These are phyloP conservation scores for Andrena chrysosceles DNA, from an alignment of 2,888 invertebrate species.

Conservation along the genomic window DNA sequence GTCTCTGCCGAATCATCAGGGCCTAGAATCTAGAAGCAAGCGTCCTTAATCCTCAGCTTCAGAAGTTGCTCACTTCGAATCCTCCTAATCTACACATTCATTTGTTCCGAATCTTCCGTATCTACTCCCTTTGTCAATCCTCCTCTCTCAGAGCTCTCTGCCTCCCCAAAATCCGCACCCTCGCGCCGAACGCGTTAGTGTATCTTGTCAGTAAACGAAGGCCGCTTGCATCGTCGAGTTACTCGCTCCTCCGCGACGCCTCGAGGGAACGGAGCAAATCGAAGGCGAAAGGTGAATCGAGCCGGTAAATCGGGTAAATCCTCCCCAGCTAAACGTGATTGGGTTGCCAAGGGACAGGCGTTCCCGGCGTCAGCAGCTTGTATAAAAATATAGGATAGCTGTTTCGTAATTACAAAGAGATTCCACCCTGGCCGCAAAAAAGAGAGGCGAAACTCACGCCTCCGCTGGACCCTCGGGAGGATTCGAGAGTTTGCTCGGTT, in stretches of 20 bases:
- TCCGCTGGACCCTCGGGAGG: neutral
- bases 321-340: neutral
- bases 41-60: too few species aligned
- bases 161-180: too few species aligned
- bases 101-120: too few species aligned
- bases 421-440: slow-evolving; percentile 18
- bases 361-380: slow-evolving; percentile 5
- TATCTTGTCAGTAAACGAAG: neutral
- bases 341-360: neutral
- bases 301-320: slow-evolving; percentile 13
- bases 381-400: slow-evolving; percentile 30
- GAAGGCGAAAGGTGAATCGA: slow-evolving; percentile 22
- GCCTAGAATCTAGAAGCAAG: neutral
- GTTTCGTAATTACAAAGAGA: slow-evolving; percentile 54
- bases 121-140: too few species aligned
- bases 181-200: too few species aligned
- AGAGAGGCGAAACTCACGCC: slow-evolving; percentile 13
- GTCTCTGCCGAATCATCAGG: neutral
- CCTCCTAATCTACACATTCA: too few species aligned
- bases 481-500: slow-evolving; percentile 23
- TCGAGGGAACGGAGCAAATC: neutral
- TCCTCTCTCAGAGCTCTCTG: too few species aligned
- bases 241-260: too few species aligned
- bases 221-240: too few species aligned
- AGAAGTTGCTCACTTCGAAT: too few species aligned